These are phyloP conservation scores for Koerneria pararmatus DNA, from an alignment of 2,888 invertebrate species.

Conservation along the genomic window DNA sequence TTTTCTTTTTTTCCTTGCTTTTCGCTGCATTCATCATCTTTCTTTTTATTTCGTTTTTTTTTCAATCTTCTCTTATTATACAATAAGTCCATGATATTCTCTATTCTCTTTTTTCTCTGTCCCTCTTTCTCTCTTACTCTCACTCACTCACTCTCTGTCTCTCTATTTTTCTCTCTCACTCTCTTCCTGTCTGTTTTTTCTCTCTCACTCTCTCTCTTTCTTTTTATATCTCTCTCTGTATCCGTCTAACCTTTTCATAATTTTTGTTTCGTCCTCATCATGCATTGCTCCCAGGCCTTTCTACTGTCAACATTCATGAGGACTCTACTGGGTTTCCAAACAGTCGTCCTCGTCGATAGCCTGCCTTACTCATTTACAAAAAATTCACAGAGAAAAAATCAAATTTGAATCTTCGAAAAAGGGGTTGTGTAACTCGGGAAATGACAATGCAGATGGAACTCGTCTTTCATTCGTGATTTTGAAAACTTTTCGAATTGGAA, in stretches of 20 bases:
- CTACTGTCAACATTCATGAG: too few relatives aligned
- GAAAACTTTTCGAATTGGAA: too few relatives aligned
- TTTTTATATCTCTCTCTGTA: too few relatives aligned
- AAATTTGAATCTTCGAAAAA: too few relatives aligned
- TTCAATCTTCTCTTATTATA: conserved; percentile 1
- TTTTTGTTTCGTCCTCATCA: not conserved
- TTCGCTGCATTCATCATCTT: conserved; percentile 11
- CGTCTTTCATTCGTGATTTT: too few relatives aligned
- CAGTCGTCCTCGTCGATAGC: too few relatives aligned
- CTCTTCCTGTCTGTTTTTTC: not conserved
- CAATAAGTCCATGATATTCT: not conserved
- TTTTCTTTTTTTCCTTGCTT: not conserved
- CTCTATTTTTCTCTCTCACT: not conserved
- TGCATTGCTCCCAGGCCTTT: not conserved
- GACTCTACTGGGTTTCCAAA: too few relatives aligned
- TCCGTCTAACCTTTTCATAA: conserved; percentile 13
- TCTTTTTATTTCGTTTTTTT: conserved; percentile 2
- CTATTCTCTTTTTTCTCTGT: conserved; percentile 2
- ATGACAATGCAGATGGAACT: too few relatives aligned
- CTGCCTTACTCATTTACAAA: too few relatives aligned
- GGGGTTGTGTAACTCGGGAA: too few relatives aligned
- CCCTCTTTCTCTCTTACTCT: conserved; percentile 24
- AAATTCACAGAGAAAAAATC: too few relatives aligned
- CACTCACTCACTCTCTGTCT: conserved; percentile 9
- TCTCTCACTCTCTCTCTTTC: not conserved